phyloP scores from a whole-genome alignment of 2,797 vertebrate species.

The Triplophysa bombifrons region DNA sequence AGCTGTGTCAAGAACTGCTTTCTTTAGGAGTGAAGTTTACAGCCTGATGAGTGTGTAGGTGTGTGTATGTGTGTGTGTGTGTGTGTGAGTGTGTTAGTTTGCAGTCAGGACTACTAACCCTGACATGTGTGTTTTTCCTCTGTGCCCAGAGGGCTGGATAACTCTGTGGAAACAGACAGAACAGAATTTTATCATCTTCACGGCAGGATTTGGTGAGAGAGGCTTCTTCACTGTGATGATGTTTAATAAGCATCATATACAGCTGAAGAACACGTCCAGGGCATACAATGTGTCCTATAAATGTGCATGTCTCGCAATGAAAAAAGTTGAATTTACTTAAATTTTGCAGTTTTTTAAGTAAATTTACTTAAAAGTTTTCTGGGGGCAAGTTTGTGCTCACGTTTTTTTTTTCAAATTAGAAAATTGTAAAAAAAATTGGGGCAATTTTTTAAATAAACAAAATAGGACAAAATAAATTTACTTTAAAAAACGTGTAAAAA shows the following conservation, averaged over 20 bases:
- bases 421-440: too few relatives aligned
- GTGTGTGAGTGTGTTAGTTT: neutral
- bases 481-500: too few relatives aligned
- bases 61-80: neutral
- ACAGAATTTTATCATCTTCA: conserved; percentile 63
- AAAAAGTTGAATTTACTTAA: too few relatives aligned
- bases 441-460: too few relatives aligned
- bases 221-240: conserved; percentile 28
- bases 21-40: neutral
- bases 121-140: conserved; percentile 40
- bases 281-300: neutral
- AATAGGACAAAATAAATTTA: too few relatives aligned
- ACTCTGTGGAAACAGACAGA: conserved; percentile 48
- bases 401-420: too few relatives aligned
- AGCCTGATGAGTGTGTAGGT: neutral
- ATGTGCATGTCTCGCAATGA: neutral
- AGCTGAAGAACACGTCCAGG: conserved; percentile 13
- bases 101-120: conserved; percentile 1
- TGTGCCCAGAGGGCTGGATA: conserved; percentile 52
- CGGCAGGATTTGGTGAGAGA: conserved; percentile 64
- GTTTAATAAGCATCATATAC: conserved; percentile 22
- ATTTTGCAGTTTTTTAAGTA: too few relatives aligned
- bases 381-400: too few relatives aligned
- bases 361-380: too few relatives aligned
- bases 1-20: neutral